phyloP scores from a whole-genome alignment of 2,113 vertebrate genomes.

The Alosa alosa region DNA sequence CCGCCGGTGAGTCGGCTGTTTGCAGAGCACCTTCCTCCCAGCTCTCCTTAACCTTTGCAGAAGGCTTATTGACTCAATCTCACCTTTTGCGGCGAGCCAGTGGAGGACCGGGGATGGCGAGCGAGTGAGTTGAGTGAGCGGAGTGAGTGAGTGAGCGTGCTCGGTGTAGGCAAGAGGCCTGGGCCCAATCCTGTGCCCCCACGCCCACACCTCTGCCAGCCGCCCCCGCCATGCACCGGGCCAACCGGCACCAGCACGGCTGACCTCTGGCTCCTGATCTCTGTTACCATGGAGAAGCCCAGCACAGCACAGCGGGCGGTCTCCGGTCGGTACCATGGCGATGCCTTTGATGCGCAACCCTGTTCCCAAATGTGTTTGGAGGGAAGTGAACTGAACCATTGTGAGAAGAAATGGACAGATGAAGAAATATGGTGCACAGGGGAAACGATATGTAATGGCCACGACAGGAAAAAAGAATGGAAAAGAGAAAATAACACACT shows the following conservation, averaged over 20 bases:
- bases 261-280: conserved; percentile 64
- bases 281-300: conserved; percentile 64
- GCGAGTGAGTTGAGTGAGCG: conserved; percentile 60
- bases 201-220: conserved; percentile 30
- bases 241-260: conserved; percentile 46
- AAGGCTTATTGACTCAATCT: conserved; percentile 61
- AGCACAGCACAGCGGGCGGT: conserved; percentile 28
- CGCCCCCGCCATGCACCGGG: conserved; percentile 25
- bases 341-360: conserved; percentile 33
- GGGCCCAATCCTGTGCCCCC: conserved; percentile 48
- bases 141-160: conserved; percentile 54
- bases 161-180: conserved; percentile 56
- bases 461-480: background rate
- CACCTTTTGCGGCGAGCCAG: conserved; percentile 58
- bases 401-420: background rate
- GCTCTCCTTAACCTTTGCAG: conserved; percentile 64
- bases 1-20: conserved; percentile 47
- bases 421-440: background rate
- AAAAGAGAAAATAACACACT: background rate
- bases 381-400: conserved; percentile 23
- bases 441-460: background rate
- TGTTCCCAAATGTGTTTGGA: background rate
- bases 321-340: conserved; percentile 8
- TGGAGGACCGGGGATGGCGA: conserved; percentile 54
- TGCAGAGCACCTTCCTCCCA: conserved; percentile 57